Evolutionary conservation across 2,113 vertebrate genomes (phyloP).

Genomic region (Natator depressus): DNA sequence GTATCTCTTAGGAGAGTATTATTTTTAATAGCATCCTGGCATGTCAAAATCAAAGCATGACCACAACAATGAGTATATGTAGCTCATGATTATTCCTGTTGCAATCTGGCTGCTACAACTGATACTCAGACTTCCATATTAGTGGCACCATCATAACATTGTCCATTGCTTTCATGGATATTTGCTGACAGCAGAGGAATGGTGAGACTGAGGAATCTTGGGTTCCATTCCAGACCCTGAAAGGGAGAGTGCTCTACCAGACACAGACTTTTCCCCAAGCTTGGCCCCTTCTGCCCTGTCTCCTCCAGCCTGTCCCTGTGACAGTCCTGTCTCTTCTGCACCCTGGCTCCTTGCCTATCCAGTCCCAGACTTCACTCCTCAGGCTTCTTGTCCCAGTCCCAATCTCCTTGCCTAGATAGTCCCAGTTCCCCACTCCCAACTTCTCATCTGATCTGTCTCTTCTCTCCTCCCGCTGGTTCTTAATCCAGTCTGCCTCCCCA

Average conservation of each 20-base stretch:
- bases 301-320: neutral
- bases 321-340: neutral
- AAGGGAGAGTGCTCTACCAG: neutral
- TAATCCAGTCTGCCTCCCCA: neutral
- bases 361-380: neutral
- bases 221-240: neutral
- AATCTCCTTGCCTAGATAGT: neutral
- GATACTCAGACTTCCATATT: neutral
- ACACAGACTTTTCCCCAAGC: neutral
- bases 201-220: neutral
- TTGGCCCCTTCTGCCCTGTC: neutral
- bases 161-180: neutral
- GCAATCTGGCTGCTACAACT: neutral
- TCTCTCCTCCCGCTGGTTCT: neutral
- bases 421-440: neutral
- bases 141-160: neutral
- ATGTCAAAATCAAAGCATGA: neutral
- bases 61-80: neutral
- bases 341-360: neutral
- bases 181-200: neutral
- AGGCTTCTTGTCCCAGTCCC: neutral
- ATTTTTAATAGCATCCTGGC: constrained; percentile 24
- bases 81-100: neutral
- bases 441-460: rapidly evolving
- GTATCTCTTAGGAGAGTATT: neutral